These are phyloP conservation scores for Menura novaehollandiae DNA, from an alignment of 2,113 vertebrate species.

Conservation along the genomic window DNA sequence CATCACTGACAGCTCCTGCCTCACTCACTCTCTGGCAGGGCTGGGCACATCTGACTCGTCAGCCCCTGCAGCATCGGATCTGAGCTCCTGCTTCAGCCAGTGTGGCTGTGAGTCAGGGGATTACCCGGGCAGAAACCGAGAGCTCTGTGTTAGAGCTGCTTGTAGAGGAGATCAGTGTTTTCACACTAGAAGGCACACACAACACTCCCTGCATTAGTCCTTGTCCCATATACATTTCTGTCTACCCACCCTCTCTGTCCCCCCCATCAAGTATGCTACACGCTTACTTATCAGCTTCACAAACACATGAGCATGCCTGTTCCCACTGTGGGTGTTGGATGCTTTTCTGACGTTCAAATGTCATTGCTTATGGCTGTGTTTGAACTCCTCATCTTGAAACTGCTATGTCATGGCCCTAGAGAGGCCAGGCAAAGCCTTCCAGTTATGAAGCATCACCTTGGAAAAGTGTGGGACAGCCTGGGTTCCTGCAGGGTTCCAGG, in stretches of 20 bases:
- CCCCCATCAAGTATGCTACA: neutral
- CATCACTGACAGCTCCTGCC: neutral
- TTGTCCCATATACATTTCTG: too few species aligned
- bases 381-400: neutral
- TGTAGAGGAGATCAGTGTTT: neutral
- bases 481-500: neutral
- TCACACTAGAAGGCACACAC: neutral
- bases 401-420: neutral
- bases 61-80: neutral
- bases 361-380: neutral
- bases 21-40: neutral
- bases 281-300: neutral
- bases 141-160: neutral
- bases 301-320: neutral
- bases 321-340: neutral
- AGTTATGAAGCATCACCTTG: neutral
- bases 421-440: neutral
- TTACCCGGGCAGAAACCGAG: neutral
- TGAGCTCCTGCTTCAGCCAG: neutral
- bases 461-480: neutral
- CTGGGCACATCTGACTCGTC: neutral
- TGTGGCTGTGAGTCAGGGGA: neutral
- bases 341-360: neutral
- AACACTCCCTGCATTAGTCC: neutral
- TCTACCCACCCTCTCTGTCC: neutral